Conservation (phyloP, 1,140 invertebrate genomes). For the Apocrypta bakeri region DNA sequence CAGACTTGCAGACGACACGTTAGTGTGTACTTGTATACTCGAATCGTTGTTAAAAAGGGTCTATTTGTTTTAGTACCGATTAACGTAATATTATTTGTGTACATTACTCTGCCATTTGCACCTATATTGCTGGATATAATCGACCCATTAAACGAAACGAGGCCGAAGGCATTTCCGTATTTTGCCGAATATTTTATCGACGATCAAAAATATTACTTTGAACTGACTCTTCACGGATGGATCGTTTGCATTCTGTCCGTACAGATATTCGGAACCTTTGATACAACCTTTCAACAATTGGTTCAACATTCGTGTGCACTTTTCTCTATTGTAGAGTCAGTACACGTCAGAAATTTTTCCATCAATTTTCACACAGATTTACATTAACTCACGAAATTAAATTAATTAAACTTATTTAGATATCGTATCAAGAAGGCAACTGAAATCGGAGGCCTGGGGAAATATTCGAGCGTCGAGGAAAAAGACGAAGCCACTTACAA, state of each 20-base stretch:
- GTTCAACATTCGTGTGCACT: constrained; percentile 18
- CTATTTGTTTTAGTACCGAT: constrained; percentile 14
- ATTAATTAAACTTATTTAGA: no score
- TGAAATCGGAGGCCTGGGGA: neutral
- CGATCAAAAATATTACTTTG: constrained; percentile 35
- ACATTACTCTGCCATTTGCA: constrained; percentile 10
- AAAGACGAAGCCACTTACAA: neutral
- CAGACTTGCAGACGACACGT: no score
- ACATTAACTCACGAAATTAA: no score
- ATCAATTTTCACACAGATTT: no score
- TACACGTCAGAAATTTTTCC: no score
- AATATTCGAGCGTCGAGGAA: neutral
- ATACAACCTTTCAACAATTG: neutral
- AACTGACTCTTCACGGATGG: constrained; percentile 22
- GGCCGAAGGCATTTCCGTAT: constrained; percentile 17
- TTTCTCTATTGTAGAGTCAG: constrained; percentile 5
- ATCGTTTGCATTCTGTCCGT: constrained; percentile 31
- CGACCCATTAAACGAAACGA: constrained; percentile 21
- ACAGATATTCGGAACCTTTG: constrained; percentile 20
- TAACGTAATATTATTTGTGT: constrained; percentile 21
- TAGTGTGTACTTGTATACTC: no score
- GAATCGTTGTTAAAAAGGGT: no score
- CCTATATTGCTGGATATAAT: constrained; percentile 17
- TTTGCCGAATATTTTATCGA: constrained; percentile 40
- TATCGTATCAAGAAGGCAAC: neutral